A percentile compares a stretch with the other conserved stretches of the same genome.
Conservation (phyloP, 53 echinoderm and acorn worm species). For the Zoroaster sp. region DNA sequence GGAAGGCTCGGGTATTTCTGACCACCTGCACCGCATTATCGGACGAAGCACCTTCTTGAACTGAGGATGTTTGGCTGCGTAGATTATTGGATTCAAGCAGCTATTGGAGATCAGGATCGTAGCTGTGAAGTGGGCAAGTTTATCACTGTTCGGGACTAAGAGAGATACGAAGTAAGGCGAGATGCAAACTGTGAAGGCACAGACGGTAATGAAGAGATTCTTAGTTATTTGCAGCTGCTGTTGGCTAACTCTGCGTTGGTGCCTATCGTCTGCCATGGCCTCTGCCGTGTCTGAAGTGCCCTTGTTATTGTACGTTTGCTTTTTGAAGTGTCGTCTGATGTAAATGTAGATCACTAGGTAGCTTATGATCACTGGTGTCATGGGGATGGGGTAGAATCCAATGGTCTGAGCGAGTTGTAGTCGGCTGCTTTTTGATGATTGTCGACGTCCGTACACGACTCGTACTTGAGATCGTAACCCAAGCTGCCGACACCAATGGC, state of each 20-base stretch:
- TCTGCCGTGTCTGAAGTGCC: background rate
- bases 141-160: background rate
- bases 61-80: constrained; percentile 22
- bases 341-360: constrained; percentile 26
- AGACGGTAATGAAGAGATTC: constrained; percentile 20
- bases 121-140: constrained; percentile 8
- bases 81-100: constrained; percentile 30
- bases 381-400: constrained; percentile 13
- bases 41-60: constrained; percentile 12
- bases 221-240: constrained; percentile 39
- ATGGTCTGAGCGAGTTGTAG: constrained; percentile 18
- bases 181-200: background rate
- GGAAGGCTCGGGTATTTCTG: constrained; percentile 41
- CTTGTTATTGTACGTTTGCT: background rate
- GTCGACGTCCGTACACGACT: constrained; percentile 18
- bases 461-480: constrained; percentile 14
- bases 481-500: constrained; percentile 9
- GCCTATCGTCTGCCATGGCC: too few relatives aligned
- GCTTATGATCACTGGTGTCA: background rate
- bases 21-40: constrained; percentile 13
- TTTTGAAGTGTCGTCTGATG: constrained; percentile 10
- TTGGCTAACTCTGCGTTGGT: background rate
- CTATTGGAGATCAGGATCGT: constrained; percentile 28
- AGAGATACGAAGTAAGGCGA: background rate
- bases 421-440: background rate